Percentiles rank a stretch among this genome's conserved stretches.
phyloP scores from a whole-genome alignment of 2,797 vertebrate species.

The Bradypodion pumilum region DNA sequence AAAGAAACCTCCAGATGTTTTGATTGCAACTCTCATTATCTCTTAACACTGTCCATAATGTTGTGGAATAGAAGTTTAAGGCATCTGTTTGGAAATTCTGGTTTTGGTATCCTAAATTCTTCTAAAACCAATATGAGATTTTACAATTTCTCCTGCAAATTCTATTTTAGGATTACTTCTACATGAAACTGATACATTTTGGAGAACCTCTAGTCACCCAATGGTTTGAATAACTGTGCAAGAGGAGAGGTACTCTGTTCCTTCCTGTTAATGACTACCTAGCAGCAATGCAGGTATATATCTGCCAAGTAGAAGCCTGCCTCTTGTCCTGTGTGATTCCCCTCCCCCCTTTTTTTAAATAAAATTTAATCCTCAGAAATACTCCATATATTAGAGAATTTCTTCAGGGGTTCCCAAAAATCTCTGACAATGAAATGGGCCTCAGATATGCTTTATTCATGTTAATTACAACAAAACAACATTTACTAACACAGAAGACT shows the following conservation, averaged over 20 bases:
- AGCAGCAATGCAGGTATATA: no score
- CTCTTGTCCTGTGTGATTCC: neutral
- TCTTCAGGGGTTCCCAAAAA: neutral
- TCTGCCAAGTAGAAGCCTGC: neutral
- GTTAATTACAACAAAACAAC: neutral
- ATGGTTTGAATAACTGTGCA: neutral
- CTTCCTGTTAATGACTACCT: neutral
- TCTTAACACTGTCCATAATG: no score
- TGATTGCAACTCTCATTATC: no score
- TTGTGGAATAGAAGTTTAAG: no score
- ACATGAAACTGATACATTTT: neutral
- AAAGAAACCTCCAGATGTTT: no score
- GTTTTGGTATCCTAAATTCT: neutral
- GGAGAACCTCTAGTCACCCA: neutral
- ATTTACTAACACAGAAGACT: neutral
- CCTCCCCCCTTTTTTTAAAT: neutral
- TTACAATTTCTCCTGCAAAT: neutral
- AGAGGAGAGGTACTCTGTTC: neutral
- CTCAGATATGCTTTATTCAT: neutral
- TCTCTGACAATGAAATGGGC: neutral
- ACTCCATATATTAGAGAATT: neutral
- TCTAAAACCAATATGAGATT: neutral
- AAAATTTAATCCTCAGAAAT: neutral
- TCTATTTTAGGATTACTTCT: neutral
- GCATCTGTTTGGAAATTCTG: neutral